phyloP scores from a whole-genome alignment of 1,140 invertebrate genomes.

The Gryllus bimaculatus region DNA sequence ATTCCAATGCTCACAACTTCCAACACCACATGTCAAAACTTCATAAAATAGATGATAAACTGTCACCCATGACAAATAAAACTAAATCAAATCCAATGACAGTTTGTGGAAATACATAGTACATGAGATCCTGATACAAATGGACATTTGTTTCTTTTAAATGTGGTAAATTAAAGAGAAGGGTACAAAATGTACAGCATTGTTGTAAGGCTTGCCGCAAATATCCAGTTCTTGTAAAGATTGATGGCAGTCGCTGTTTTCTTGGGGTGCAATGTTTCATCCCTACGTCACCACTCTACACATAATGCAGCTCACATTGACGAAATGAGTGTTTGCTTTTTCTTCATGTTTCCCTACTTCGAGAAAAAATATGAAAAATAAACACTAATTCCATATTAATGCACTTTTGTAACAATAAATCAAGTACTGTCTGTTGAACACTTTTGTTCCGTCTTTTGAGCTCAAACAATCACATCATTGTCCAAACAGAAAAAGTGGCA shows the following conservation, averaged over 20 bases:
- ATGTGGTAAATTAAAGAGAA: neutral
- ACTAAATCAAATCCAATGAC: neutral
- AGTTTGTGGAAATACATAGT: neutral
- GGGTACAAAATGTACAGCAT: constrained; percentile 1
- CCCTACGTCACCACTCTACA: neutral
- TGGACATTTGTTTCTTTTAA: neutral
- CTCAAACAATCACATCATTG: constrained; percentile 12
- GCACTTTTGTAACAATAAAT: constrained; percentile 15
- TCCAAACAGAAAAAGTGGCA: constrained; percentile 8
- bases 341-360: constrained; percentile 8
- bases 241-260: neutral
- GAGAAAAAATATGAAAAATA: constrained; percentile 14
- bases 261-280: neutral
- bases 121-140: neutral
- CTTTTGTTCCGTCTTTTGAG: constrained; percentile 18
- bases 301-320: neutral
- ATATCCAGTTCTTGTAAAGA: neutral
- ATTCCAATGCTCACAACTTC: neutral
- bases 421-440: constrained; percentile 16
- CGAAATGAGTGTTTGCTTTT: neutral
- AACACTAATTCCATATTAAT: constrained; percentile 22
- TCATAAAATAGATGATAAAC: neutral
- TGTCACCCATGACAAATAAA: neutral
- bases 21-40: neutral
- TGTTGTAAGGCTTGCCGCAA: neutral